Evolutionary conservation across 92 coral and sea anemone species (phyloP), one percentile per base, ranked within the genome.

Genomic region (Porites divaricata): DNA sequence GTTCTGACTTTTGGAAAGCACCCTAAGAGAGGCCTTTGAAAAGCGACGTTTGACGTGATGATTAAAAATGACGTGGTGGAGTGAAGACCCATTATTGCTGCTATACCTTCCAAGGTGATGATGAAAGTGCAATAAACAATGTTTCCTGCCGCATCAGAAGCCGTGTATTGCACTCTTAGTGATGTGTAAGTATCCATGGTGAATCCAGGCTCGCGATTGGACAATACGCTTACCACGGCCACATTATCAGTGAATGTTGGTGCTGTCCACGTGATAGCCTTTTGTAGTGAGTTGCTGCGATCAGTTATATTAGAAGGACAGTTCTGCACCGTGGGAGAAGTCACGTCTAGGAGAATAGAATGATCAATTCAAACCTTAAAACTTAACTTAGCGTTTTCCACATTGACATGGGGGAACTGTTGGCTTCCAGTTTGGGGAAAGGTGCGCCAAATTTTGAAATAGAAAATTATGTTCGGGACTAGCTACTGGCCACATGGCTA

Each of bases 211-310:
- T 84, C 75, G 57, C 93, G 93, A 74, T 76, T 97, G n/a, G 96
- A 84, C 69, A 91, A 73, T 1, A 70, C 78, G 67, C 77, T 91
- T 5, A 81, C 84, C 19, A 97, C 93, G 71, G 82, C 95, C 54
- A 97, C 99, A 53, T 97, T 97, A 83, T 97, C 99, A 35, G 95
- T 89, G 92, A 97, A 95, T 7, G 85, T 84, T 20, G 99, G 99
- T 83, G 89, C 89, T 20, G 75, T 83, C 99, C 99, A 97, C 26
- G 88, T 63, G 19, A 95, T 84, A 68, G 59, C 67, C 25, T 80
- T 58, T 65, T 77, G 66, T 25, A 78, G 70, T 50, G 23, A 66
- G 89, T 89, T 59, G 62, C 90, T 78, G 23, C 66, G 77, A 9
- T 64, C 70, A 11, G 74, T 64, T 35, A 87, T 50, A 54, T 77